Evolutionary conservation across 2,888 invertebrate genomes (phyloP), one percentile per base, ranked within the genome.

Genomic region (Drosophila longiperda): DNA sequence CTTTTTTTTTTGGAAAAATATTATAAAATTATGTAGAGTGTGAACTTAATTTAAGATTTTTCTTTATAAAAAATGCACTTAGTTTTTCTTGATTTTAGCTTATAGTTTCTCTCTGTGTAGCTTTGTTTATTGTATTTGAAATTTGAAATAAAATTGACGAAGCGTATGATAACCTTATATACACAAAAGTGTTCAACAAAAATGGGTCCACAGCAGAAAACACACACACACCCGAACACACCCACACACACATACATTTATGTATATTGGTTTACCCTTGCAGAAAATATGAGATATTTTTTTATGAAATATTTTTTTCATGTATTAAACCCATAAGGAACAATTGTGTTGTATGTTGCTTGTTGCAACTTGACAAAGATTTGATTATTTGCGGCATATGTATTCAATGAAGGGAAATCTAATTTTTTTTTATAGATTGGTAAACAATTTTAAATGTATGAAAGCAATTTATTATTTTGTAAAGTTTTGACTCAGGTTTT

Each of bases 61-160:
- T 15, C 1, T 23, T 45, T 1, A 1, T 12, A 45, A 20, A 3
- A 20, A 42, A 1, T 6, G 0, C 17, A 5, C 2, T 17, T 9
- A 8, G 9, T 3, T 26, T 17, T 17, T 29, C 17, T 15, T 15
- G 20, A 12, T 34, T 34, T 4, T 15, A 33, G 9, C 6, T 2
- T 11, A 0, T 54, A 5, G 15, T 36, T 33, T 54, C 17, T 11
- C 6, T 36, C 23, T 11, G 36, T 36, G 23, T 36, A 54, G 2
- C 17, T 65, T 7, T 42, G 1, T 48, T 9, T 36, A 7, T 40
- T 48, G 4, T 34, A 29, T 58, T 61, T 40, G 11, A 29, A 62
- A 66, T 64, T 68, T 62, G 72, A 73, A 83, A 76, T 75, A 77
- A 75, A 83, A 68, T 73, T 70, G 73, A 70, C 69, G 53, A 71